Evolutionary conservation across 2,888 invertebrate species (phyloP).

Genomic region (Cephus pulcher): DNA sequence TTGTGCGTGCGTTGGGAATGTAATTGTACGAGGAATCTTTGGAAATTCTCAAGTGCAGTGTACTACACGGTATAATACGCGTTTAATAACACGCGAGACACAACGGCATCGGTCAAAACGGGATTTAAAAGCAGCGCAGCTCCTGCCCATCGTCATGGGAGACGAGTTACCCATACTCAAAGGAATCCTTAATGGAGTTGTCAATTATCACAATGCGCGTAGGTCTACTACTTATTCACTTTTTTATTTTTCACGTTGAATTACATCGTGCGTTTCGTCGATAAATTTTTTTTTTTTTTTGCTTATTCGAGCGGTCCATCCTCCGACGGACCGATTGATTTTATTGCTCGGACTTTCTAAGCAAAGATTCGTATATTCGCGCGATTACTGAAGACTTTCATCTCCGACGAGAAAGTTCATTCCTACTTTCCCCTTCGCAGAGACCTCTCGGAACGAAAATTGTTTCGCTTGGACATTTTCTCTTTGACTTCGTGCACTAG

Average conservation of each 20-base stretch:
- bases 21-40: slow-evolving; percentile 11
- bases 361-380: neutral
- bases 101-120: neutral
- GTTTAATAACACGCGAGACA: neutral
- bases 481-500: neutral
- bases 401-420: neutral
- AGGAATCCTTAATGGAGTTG: slow-evolving; percentile 90
- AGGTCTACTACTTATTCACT: slow-evolving; percentile 64
- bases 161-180: slow-evolving; percentile 92
- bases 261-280: slow-evolving; percentile 6
- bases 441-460: neutral
- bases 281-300: neutral
- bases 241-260: slow-evolving; percentile 5
- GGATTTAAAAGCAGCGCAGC: neutral
- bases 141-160: slow-evolving; percentile 73
- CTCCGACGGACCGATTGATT: neutral
- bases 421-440: neutral
- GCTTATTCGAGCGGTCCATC: neutral
- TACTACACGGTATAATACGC: slow-evolving; percentile 22
- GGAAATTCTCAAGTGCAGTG: slow-evolving; percentile 25
- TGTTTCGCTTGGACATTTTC: neutral
- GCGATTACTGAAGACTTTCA: neutral
- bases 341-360: neutral
- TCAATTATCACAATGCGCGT: slow-evolving; percentile 94
- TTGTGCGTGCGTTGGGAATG: neutral